These are phyloP conservation scores for Hydrochoerus hydrochaeris DNA, from an alignment of 2,113 vertebrate species.

Conservation along the genomic window DNA sequence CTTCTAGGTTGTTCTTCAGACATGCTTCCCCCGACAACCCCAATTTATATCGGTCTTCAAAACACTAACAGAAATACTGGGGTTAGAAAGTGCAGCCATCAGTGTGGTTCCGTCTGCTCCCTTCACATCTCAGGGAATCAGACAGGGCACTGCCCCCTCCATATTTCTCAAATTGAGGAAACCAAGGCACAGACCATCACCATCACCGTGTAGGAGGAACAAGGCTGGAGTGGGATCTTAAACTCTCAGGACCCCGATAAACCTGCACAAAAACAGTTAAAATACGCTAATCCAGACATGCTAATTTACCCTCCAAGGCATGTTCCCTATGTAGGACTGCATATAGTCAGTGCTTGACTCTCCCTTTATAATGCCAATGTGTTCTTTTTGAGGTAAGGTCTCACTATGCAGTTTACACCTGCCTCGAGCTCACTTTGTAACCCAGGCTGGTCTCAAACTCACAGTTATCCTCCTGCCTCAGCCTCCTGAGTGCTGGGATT, in stretches of 20 bases:
- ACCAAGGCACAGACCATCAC: background rate
- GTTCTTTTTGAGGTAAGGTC: background rate
- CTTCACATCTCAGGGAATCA: background rate
- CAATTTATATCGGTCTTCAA: background rate
- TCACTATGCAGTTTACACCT: too few relatives aligned
- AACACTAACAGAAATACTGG: background rate
- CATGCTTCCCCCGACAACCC: background rate
- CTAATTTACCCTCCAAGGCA: background rate
- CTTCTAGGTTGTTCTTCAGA: background rate
- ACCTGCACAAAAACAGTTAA: background rate
- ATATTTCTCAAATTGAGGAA: constrained; percentile 13
- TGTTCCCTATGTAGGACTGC: background rate
- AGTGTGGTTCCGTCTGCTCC: background rate
- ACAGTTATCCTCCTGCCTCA: too few relatives aligned
- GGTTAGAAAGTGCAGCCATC: background rate
- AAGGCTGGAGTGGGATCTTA: background rate
- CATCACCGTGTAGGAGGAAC: background rate
- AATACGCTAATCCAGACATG: background rate
- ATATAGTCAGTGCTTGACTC: background rate
- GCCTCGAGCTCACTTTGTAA: too few relatives aligned
- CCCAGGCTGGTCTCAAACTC: too few relatives aligned
- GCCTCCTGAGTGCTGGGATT: too few relatives aligned
- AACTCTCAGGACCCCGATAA: background rate
- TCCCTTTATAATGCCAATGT: constrained; percentile 8
- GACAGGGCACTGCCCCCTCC: background rate